These are phyloP conservation scores for Entelurus aequoreus DNA, from an alignment of 2,113 vertebrate species.

Conservation along the genomic window DNA sequence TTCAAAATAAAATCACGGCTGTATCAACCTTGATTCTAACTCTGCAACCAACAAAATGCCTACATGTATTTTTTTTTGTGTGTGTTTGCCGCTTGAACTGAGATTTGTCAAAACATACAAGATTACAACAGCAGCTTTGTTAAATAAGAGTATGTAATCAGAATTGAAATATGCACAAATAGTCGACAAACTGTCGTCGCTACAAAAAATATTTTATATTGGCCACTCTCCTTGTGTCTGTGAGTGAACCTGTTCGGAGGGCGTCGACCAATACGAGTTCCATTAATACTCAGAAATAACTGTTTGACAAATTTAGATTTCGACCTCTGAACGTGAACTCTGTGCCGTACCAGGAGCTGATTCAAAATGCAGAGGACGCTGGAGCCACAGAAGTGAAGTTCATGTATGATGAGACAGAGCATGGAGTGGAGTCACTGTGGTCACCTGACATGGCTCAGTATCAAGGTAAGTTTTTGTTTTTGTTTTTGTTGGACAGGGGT, in stretches of 20 bases:
- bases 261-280: too few species aligned
- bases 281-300: too few species aligned
- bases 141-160: not conserved
- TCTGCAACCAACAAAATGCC: too few species aligned
- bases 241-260: too few species aligned
- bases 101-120: not conserved
- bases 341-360: slow-evolving; percentile 79
- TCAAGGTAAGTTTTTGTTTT: slow-evolving; percentile 80
- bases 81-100: too few species aligned
- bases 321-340: not conserved
- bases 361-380: slow-evolving; percentile 98
- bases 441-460: slow-evolving; percentile 91
- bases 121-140: too few species aligned
- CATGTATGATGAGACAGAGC: slow-evolving; percentile 91
- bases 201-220: not conserved
- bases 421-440: slow-evolving; percentile 91
- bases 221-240: too few species aligned
- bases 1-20: too few species aligned
- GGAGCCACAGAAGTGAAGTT: slow-evolving; percentile 95
- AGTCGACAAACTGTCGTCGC: not conserved
- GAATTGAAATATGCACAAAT: not conserved
- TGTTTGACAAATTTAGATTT: too few species aligned
- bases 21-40: too few species aligned
- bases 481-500: not conserved
- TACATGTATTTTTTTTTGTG: too few species aligned